Percentiles rank a stretch among this genome's conserved stretches.
Evolutionary conservation across 2,888 invertebrate species (phyloP).

Genomic region (Bellardia bayeri): DNA sequence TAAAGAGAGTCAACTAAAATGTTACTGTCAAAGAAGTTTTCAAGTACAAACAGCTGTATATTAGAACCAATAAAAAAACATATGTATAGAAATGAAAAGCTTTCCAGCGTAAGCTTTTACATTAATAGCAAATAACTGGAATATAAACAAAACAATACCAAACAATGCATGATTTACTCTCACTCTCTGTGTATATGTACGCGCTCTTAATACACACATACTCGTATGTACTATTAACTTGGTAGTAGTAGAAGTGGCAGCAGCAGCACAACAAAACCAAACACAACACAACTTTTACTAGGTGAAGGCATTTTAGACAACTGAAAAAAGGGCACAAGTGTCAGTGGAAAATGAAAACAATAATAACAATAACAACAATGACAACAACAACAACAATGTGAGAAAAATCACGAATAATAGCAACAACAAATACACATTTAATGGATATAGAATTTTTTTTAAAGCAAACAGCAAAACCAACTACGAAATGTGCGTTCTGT

Average conservation of each 20-base stretch:
- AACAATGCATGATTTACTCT: constrained; percentile 51
- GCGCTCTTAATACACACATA: not conserved
- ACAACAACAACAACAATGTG: constrained; percentile 14
- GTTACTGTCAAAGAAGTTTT: constrained; percentile 49
- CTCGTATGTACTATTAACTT: constrained; percentile 6
- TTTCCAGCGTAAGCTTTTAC: constrained; percentile 50
- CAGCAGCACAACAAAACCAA: constrained; percentile 46
- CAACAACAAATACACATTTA: constrained; percentile 40
- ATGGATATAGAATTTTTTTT: constrained; percentile 55
- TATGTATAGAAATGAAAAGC: constrained; percentile 33
- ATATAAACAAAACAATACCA: constrained; percentile 71
- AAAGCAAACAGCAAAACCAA: not conserved
- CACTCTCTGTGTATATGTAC: constrained; percentile 24
- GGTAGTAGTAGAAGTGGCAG: constrained; percentile 21
- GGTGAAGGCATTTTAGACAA: constrained; percentile 63
- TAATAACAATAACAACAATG: constrained; percentile 25
- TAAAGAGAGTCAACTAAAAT: constrained; percentile 41
- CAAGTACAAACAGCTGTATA: constrained; percentile 65
- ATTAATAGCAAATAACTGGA: constrained; percentile 61
- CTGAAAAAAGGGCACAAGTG: constrained; percentile 65
- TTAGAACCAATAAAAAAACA: constrained; percentile 25
- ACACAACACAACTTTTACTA: constrained; percentile 56
- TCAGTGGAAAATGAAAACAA: constrained; percentile 56
- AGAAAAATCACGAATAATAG: constrained; percentile 23
- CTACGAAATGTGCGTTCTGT: constrained; percentile 50